Base-by-base conservation (phyloP, 2,888 invertebrate species). In the Xestia ashworthii region DNA sequence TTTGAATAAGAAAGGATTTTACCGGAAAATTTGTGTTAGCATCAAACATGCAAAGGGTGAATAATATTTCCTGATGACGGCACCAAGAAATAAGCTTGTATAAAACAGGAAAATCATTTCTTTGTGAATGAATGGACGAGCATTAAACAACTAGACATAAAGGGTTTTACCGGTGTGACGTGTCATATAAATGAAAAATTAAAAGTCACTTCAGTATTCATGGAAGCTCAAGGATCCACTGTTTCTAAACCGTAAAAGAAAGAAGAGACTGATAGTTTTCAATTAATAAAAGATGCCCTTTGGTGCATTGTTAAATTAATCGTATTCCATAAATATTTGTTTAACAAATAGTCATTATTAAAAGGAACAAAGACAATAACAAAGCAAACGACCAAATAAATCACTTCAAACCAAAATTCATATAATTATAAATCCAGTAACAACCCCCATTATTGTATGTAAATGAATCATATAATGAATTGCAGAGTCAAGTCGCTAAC, bases 1-100 rank as follows among this genome's bases (percentile, higher is more conserved):
- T 89, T 90, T 87, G 81, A 76, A 68, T 62, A 74, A 78, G 84
- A 79, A 83, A 87, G 73, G 79, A 86, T 83, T 90, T 90, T 87
- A 78, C 58, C 50, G 79, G 65, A 88, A 89, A 88, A 70, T 11
- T 85, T 72, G 82, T 84, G 76, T 82, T 76, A 82, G 69, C 68
- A 82, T 79, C 69, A 74, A 80, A 62, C 3, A 73, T 50, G 73
- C 41, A 41, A n/a, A 68, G 5, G n/a, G n/a, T 41, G 22, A 60
- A 70, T 60, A 38, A 44, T 53, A 53, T 46, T 82, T 81, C n/a
- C 46, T 65, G 58, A 25, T 71, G 32, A 66, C 58, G 58, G 19
- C 77, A 65, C 38, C 50, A 58, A n/a, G 38, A 62, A 55, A 32
- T 4, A 5, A 11, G 22, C 14, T 44, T 66, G 38, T 16, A 50